Percentiles rank a stretch among this genome's conserved stretches.
Conservation (phyloP, 2,113 vertebrate species). For the Arothron firmamentum region DNA sequence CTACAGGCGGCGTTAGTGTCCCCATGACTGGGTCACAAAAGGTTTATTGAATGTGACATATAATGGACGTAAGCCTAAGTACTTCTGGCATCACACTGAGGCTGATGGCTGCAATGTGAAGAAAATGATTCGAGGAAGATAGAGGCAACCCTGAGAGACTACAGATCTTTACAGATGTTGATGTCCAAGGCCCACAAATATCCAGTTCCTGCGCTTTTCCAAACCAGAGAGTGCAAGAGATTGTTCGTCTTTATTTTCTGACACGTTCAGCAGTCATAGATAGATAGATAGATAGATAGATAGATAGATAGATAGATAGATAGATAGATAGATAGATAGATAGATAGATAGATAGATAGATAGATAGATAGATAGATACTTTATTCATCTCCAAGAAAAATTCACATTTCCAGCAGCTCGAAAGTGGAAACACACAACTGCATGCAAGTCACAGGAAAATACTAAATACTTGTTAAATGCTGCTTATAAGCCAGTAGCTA, state of each 20-base stretch:
- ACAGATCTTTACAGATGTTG: slow-evolving; percentile 6
- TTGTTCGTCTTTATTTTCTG: background rate
- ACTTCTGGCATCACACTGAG: slow-evolving; percentile 16
- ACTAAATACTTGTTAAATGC: no score
- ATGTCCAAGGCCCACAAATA: slow-evolving; percentile 11
- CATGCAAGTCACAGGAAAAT: no score
- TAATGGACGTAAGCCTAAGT: slow-evolving; percentile 32
- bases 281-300: no score
- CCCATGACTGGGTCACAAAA: slow-evolving; percentile 16
- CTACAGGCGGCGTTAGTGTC: slow-evolving; percentile 9
- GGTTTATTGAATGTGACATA: slow-evolving; percentile 33
- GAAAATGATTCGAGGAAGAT: slow-evolving; percentile 16
- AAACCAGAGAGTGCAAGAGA: background rate
- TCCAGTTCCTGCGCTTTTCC: background rate
- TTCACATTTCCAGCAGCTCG: no score
- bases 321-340: no score
- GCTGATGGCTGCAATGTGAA: slow-evolving; percentile 25
- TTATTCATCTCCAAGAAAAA: no score
- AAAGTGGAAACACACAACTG: no score
- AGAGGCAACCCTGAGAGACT: slow-evolving; percentile 7
- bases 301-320: no score
- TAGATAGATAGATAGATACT: no score
- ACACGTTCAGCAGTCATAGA: no score
- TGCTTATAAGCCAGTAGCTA: no score
- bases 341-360: no score